Base-by-base conservation (phyloP, 1,140 invertebrate genomes). In the Anastrepha ludens region DNA sequence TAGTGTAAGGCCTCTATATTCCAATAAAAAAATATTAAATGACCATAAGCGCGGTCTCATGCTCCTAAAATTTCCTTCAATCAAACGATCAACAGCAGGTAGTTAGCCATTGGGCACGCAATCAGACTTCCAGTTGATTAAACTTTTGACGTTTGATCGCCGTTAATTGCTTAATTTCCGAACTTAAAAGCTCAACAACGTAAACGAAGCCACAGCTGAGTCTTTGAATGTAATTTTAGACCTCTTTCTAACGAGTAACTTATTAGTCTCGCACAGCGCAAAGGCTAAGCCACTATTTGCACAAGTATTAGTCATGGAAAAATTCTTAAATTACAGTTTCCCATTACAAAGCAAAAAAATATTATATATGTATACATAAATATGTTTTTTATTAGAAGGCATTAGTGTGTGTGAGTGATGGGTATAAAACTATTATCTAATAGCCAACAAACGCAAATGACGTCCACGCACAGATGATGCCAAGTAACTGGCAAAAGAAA, bases 1-100 rank as follows among this genome's bases (percentile, higher is more conserved):
- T 1, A 13, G 44, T 20, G 44, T 8, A 74, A 17, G n/a, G 7
- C 74, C 41, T 8, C 7, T 29, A 81, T 11, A 20, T 81, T 8
- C 5, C 47, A 41, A 13, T n/a, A 47, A 3, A 81, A 81, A 81
- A 44, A 81, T 6, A 81, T 81, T 81, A 81, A 81, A 81, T 81
- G 11, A 81, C 74, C 11, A 55, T 17, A 7, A 55, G n/a, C 47
- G 47, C 74, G 47, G 55, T 81, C 74, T 81, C 74, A 81, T 20
- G 74, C 74, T 29, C 44, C 74, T 81, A 55, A 55, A 47, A 81
- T 81, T 81, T 81, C 74, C n/a, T 81, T 50, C 17, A 81, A 81
- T n/a, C 70, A 78, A 78, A 50, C 70, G 47, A 78, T 29, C 74
- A 50, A 50, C 74, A 55, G 44, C 74, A 81, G 74, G 74, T 47